Evolutionary conservation across 2,888 invertebrate species (phyloP), one percentile per base, ranked within the genome.

Genomic region (Diploptera punctata): DNA sequence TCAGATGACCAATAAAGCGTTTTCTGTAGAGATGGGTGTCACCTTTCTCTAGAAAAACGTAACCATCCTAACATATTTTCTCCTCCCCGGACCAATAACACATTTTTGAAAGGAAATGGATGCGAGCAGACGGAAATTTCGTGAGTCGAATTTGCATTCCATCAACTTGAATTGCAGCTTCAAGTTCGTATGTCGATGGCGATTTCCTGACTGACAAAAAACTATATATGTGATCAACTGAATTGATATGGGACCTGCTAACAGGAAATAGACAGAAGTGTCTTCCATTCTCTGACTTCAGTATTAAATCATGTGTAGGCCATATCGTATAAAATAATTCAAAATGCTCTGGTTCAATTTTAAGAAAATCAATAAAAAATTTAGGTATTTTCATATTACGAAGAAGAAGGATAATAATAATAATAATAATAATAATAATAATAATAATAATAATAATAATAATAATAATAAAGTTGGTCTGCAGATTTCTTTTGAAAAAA

Each of bases 131-230:
- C 65, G 65, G 65, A 65, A 65, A 65, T 65, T 65, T 47, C 18
- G 65, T 44, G 29, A 65, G 29, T 44, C 10, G 65, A 44, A 65
- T 65, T 65, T 65, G 47, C 65, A 65, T 65, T 65, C 47, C 65
- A 65, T 65, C 31, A 57, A 31, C 29, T 29, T 4, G n/a, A n/a
- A 31, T 29, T 29, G n/a, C n/a, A 29, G 29, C 57, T 57, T 57
- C 57, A 57, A 29, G 4, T 57, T 57, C n/a, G 31, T 31, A 57
- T 16, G 57, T 31, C 16, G 31, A 10, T n/a, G 21, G 57, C 57
- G 29, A 57, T 57, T 57, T 57, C 57, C 57, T 54, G 29, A 29
- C 5, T 57, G 57, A 57, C 57, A 57, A 57, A 57, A 57, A 57
- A 10, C 7, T n/a, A 7, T 4, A n/a, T 47, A 47, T 29, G 29